A percentile compares a stretch with the other conserved stretches of the same genome.
Evolutionary conservation across 2,797 vertebrate species (phyloP).

Genomic region (Columba guinea): DNA sequence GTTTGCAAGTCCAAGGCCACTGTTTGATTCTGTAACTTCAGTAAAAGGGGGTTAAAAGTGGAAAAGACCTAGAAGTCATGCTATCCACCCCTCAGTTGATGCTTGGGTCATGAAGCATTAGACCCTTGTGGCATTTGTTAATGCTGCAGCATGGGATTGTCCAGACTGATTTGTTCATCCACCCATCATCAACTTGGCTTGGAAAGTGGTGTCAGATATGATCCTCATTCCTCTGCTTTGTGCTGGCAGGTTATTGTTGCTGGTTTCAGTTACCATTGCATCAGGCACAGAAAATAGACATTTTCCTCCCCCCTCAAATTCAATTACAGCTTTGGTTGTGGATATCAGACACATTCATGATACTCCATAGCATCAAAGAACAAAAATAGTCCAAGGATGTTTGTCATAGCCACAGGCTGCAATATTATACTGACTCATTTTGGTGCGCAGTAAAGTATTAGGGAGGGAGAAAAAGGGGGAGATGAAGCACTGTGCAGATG

Average conservation of each 20-base stretch:
- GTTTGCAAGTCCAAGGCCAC: neutral
- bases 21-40: neutral
- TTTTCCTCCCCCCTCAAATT: constrained; percentile 46
- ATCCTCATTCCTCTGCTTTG: neutral
- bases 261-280: constrained; percentile 29
- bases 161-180: constrained; percentile 28
- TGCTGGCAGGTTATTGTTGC: constrained; percentile 11
- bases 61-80: neutral
- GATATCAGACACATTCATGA: constrained; percentile 38
- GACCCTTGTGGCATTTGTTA: constrained; percentile 16
- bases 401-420: constrained; percentile 45
- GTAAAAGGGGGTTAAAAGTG: constrained; percentile 1
- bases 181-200: constrained; percentile 35
- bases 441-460: neutral
- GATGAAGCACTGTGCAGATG: neutral
- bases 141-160: constrained; percentile 29
- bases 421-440: constrained; percentile 36
- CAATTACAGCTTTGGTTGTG: constrained; percentile 33
- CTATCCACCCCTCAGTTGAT: neutral
- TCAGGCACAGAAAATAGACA: constrained; percentile 25
- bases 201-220: constrained; percentile 25
- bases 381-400: constrained; percentile 15
- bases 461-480: neutral
- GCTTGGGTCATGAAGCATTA: neutral
- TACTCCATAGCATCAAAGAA: constrained; percentile 36